Evolutionary conservation across 2,797 vertebrate genomes (phyloP), one percentile per base, ranked within the genome.

Genomic region (Enteromius viviparus): DNA sequence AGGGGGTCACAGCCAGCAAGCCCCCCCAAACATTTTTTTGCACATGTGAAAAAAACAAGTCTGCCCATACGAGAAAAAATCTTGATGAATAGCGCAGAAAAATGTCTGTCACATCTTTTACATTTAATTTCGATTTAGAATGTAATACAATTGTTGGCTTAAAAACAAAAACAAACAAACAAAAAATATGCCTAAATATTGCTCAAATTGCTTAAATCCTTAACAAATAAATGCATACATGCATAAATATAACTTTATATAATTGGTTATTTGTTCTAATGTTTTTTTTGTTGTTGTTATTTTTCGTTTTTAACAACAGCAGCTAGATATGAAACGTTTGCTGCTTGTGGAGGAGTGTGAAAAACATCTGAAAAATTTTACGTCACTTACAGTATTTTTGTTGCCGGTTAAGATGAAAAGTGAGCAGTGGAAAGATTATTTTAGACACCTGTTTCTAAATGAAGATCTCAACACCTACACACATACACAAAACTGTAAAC

Each of bases 21-120:
- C 83, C 89, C 87, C 76, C 83, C 29, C 14, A 80, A 83, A 58
- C 83, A 85, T 84, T 84, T 84, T 85, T 65, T 90, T 87, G 87
- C 72, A 88, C 69, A 45, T 80, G 58, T 47, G 62, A 72, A 19
- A 47, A 29, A 9, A 55, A 7, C 45, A 17, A 14, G 7, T 15
- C 29, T 55, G 32, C 32, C 34, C 14, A 78, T 55, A 40, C 0
- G 15, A 19, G 14, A 32, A 8, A 6, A 78, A 47, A 34, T 1
- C 60, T 60, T 69, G 64, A 37, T 29, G 26, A 84, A 85, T 80
- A 37, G 80, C 80, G 68, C 51, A 74, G 66, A 55, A n/a, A 34
- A 55, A 71, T 64, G 15, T 55, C 60, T 80, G 23, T 40, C 1
- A 8, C 2, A 3, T 21, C 21, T 29, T 37, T 23, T 17, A 10